A percentile compares a stretch with the other conserved stretches of the same genome.
Evolutionary conservation across 2,888 invertebrate genomes (phyloP).

Genomic region (Sphaerophoria rueppellii): DNA sequence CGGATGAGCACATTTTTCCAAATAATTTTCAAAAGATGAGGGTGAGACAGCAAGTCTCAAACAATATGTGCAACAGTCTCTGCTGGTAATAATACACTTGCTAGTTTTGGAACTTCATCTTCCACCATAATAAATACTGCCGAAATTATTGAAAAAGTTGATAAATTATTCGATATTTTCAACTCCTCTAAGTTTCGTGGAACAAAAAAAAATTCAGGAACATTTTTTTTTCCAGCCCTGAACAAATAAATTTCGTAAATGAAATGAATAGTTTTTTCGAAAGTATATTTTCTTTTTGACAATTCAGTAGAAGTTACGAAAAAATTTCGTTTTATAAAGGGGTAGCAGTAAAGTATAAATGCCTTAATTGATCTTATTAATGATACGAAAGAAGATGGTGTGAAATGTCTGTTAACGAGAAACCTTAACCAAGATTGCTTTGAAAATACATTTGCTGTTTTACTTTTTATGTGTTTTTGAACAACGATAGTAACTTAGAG

Average conservation of each 20-base stretch:
- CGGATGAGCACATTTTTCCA: constrained; percentile 35
- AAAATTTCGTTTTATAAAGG: constrained; percentile 27
- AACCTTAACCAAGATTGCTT: constrained; percentile 33
- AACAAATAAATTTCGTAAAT: neutral
- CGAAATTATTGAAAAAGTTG: neutral
- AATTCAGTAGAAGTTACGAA: constrained; percentile 6
- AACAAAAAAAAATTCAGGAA: constrained; percentile 5
- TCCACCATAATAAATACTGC: constrained; percentile 15
- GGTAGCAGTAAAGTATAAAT: constrained; percentile 28
- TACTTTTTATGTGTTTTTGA: no score
- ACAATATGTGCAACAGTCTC: constrained; percentile 5
- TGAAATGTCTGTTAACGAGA: constrained; percentile 23
- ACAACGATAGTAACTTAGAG: no score
- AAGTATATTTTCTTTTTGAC: constrained; percentile 3
- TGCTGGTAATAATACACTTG: constrained; percentile 7
- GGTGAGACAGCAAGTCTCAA: constrained; percentile 27
- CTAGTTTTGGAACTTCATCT: neutral
- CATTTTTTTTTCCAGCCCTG: constrained; percentile 6
- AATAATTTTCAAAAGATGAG: constrained; percentile 35
- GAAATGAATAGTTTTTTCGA: constrained; percentile 5
- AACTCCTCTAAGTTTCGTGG: neutral
- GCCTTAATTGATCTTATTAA: neutral
- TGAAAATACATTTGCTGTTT: constrained; percentile 31
- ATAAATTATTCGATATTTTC: neutral
- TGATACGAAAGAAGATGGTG: neutral